Conservation (phyloP, 2,797 vertebrate species). For the Todus mexicanus region DNA sequence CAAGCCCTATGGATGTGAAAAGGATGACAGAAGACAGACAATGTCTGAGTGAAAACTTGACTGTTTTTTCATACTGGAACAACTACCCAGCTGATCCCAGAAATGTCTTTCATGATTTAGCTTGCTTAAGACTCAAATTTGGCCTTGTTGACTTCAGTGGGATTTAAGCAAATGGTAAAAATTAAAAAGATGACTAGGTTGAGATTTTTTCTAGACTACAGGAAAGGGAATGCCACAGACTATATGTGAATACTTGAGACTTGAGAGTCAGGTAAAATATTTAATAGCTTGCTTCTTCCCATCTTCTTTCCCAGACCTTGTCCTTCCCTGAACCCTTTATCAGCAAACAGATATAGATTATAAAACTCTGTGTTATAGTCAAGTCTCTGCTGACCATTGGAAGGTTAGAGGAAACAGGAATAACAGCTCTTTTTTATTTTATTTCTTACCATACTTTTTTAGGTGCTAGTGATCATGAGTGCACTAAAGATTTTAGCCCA, state of each 20-base stretch:
- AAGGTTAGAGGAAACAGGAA: not conserved
- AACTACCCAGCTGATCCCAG: not conserved
- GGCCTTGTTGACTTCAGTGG: not conserved
- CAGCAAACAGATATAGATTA: not conserved
- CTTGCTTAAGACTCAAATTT: not conserved
- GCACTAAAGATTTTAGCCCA: not conserved
- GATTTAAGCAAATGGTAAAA: not conserved
- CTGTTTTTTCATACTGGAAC: not conserved
- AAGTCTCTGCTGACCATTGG: not conserved
- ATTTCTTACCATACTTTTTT: not conserved
- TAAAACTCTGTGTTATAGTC: not conserved
- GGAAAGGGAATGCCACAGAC: not conserved
- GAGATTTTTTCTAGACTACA: not conserved
- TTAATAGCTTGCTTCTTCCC: not conserved
- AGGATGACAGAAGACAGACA: not conserved
- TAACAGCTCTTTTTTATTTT: not conserved
- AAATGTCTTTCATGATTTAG: not conserved
- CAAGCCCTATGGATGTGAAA: not conserved
- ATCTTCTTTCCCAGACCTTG: not conserved
- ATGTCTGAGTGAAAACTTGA: not conserved
- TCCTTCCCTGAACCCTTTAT: not conserved
- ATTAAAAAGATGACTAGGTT: not conserved
- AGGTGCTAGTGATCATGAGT: not conserved
- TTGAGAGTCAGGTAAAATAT: not conserved
- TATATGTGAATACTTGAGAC: not conserved